Evolutionary conservation across 1,140 invertebrate genomes (phyloP).

Genomic region (Drosophila busckii): DNA sequence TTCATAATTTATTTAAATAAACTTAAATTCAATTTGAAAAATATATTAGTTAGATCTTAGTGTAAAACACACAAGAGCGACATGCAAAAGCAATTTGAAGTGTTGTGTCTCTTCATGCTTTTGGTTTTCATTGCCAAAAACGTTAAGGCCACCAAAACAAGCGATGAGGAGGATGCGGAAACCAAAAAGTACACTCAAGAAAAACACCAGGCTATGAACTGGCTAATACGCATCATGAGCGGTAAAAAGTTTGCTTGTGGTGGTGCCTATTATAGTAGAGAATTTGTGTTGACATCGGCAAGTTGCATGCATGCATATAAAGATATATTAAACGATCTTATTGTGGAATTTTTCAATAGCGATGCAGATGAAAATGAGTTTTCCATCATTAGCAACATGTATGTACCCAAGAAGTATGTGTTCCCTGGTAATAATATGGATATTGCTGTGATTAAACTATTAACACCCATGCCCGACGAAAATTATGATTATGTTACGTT

Average conservation of each 20-base stretch:
- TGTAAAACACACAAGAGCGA: no score
- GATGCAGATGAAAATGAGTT: neutral
- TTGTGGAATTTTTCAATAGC: neutral
- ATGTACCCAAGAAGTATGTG: constrained; percentile 4
- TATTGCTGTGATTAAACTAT: constrained; percentile 25
- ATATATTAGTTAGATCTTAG: no score
- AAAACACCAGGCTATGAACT: no score
- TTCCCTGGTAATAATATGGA: constrained; percentile 27
- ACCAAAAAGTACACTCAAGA: no score
- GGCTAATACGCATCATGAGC: constrained; percentile 23
- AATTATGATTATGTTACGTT: neutral
- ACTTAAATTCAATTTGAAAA: no score
- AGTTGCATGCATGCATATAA: constrained; percentile 17
- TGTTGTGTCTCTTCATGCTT: no score
- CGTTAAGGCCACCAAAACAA: neutral
- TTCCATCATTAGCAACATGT: constrained; percentile 1
- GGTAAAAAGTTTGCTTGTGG: constrained; percentile 17
- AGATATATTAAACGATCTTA: neutral
- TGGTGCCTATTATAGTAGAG: constrained; percentile 9
- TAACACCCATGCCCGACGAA: neutral
- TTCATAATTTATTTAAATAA: no score
- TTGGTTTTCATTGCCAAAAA: no score
- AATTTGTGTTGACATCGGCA: constrained; percentile 19
- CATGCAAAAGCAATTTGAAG: no score
- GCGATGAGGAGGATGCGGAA: no score